Base-by-base conservation (phyloP, 2,797 vertebrate genomes). In the Glossophaga mutica region DNA sequence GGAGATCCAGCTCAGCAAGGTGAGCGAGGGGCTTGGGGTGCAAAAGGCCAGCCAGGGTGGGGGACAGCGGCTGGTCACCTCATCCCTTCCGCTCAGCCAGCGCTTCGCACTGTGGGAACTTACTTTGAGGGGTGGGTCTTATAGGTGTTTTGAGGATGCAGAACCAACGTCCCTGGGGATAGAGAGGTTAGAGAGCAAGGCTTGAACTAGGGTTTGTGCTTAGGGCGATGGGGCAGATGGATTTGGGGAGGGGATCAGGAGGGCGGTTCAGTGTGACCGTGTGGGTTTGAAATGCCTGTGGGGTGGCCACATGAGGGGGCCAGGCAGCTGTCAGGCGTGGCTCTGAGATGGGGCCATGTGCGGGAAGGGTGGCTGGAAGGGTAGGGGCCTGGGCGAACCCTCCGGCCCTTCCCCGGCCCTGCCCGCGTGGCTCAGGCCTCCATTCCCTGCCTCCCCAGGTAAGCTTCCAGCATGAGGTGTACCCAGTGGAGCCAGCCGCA, bases 1-100 rank as follows among this genome's bases (percentile, higher is more conserved):
- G 99, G 99, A 99, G 98, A 99, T 99, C 94, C 99, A 99, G 97
- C 99, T 99, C 78, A 99, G 99, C 84, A 99, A 99, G 99, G 99
- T 99, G 52, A 93, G 97, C 0, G 0, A 1, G 14, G 18, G 26
- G 4, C 15, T 12, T 1, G 0, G 42, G 15, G 2, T 34, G 2
- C 48, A 2, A 5, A n/a, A 48, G 19, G 19, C 19, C 4, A 3
- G 39, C 70, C 0, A 8, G 73, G 34, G 29, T 2, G 24, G 67
- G 73, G 50, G 18, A 0, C 19, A 0, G 37, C 5, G 57, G 9
- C 59, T 9, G 65, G 34, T 37, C 34, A 0, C 10, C 22, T 26
- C 29, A 0, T 48, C 48, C n/a, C 52, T 1, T 10, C 37, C 9
- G 3, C 39, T n/a, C 91, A 22, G 48, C 65, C 22, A 34, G 46